Conservation (phyloP, 30 jellyfish, hydroid and myxozoan genomes). For the Hydractinia echinata region DNA sequence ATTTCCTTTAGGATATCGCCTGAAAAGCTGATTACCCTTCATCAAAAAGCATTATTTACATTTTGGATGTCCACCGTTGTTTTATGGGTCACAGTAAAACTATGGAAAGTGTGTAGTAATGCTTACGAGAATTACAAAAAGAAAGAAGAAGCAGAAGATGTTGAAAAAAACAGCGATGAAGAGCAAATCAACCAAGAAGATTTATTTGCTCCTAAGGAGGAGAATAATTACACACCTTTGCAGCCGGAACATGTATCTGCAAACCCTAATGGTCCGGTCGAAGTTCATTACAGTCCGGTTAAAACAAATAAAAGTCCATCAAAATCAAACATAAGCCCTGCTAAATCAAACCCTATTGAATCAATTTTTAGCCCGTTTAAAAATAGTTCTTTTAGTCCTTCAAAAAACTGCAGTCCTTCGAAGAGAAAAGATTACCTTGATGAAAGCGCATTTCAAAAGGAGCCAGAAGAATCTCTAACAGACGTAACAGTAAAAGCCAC, state of each 20-base stretch:
- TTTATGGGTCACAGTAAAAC: slow-evolving; percentile 32
- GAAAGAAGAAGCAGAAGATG: neutral
- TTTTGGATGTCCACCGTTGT: slow-evolving; percentile 71
- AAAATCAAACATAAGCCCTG: neutral
- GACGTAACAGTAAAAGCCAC: neutral
- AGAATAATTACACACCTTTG: too few species aligned
- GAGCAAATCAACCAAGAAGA: neutral
- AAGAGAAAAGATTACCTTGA: slow-evolving; percentile 31
- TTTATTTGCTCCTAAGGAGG: too few species aligned
- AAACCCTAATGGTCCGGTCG: too few species aligned
- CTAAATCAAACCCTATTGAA: too few species aligned
- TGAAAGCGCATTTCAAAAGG: slow-evolving; percentile 9
- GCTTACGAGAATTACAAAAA: neutral
- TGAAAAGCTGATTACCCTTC: slow-evolving; percentile 61
- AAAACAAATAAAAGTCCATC: slow-evolving; percentile 21
- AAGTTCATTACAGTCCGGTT: neutral
- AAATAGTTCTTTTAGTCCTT: neutral
- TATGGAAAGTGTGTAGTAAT: neutral
- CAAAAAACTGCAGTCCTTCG: slow-evolving; percentile 20
- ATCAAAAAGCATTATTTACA: slow-evolving; percentile 78
- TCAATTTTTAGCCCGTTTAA: too few species aligned
- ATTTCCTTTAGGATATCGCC: slow-evolving; percentile 60
- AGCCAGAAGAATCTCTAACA: neutral
- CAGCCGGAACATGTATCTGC: too few species aligned
- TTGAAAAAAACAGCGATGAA: neutral